Evolutionary conservation across 2,113 vertebrate genomes (phyloP), one percentile per base, ranked within the genome.

Genomic region (Theristicus caerulescens): DNA sequence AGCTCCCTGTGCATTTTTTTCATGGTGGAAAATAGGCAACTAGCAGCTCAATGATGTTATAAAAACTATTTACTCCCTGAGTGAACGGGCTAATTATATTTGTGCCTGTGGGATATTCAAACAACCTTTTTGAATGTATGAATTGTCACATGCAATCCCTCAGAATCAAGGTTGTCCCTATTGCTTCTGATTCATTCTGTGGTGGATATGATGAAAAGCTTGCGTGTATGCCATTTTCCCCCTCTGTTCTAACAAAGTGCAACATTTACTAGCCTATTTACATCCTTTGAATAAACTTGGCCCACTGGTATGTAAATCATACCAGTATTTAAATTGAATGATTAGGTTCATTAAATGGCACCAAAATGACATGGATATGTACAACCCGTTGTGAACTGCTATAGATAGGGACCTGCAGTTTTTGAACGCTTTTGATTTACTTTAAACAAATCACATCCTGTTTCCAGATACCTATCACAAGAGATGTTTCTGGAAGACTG

Each of bases 401-500:
- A 4, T 22, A 66, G 21, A 49, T 7, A 49, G 2, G 6, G 29
- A 67, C 6, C 22, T 72, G 13, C 14, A 49, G 13, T 32, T 92
- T 78, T 13, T 25, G 17, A 79, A 72, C 4, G 6, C 11, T 79
- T 84, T 29, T 65, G 27, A 67, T 84, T 84, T 81, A 67, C 55
- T 92, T 73, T 62, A 71, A 42, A 84, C 17, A 76, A 85, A 94
- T 65, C 15, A 13, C 7, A 47, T 36, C 67, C 7, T 71, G 20
- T 59, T 96, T 93, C 42, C 55, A 88, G 58, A 74, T 34, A 20
- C 13, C 10, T 54, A 29, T 51, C 19, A 79, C 51, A 70, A 66
- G 16, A 93, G 47, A 36, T 36, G 13, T 86, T 81, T 92, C 65
- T 92, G 83, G 51, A 94, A 88, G 44, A 22, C n/a, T 78, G 38